phyloP scores from a whole-genome alignment of 2,113 vertebrate genomes.

The Morone saxatilis region DNA sequence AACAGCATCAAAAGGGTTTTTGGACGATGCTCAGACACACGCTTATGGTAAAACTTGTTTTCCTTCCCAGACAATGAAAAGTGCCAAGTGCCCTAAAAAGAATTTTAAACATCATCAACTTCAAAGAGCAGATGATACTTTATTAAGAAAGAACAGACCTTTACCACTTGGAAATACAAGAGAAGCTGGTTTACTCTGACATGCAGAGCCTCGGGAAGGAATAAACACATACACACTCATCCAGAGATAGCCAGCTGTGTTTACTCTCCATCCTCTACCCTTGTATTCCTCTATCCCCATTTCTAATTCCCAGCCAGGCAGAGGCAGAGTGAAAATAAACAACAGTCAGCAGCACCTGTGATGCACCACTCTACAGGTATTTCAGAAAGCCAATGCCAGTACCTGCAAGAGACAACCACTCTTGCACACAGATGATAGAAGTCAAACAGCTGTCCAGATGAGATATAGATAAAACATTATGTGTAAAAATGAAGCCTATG shows the following conservation, averaged over 20 bases:
- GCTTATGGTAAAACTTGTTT: constrained; percentile 8
- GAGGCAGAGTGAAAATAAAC: constrained; percentile 68
- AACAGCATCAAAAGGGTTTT: constrained; percentile 30
- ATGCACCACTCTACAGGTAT: constrained; percentile 30
- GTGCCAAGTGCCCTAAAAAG: constrained; percentile 3
- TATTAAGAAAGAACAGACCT: constrained; percentile 27
- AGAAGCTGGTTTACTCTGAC: constrained; percentile 24
- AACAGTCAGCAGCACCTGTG: constrained; percentile 57
- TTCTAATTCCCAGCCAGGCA: constrained; percentile 68
- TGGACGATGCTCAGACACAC: constrained; percentile 20
- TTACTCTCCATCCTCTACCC: constrained; percentile 64
- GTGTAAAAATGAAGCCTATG: neutral
- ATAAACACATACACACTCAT: constrained; percentile 40
- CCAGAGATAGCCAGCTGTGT: constrained; percentile 72
- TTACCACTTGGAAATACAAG: constrained; percentile 22
- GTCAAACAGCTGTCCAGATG: neutral
- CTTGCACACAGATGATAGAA: neutral
- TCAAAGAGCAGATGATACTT: constrained; percentile 23
- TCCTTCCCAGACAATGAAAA: constrained; percentile 30
- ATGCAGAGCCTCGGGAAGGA: constrained; percentile 37
- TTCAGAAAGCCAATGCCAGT: neutral
- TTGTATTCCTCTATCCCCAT: constrained; percentile 53
- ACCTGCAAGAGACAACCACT: neutral
- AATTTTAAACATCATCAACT: neutral
- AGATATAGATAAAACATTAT: neutral